phyloP scores from a whole-genome alignment of 2,888 invertebrate species.

The Gortyna flavago region DNA sequence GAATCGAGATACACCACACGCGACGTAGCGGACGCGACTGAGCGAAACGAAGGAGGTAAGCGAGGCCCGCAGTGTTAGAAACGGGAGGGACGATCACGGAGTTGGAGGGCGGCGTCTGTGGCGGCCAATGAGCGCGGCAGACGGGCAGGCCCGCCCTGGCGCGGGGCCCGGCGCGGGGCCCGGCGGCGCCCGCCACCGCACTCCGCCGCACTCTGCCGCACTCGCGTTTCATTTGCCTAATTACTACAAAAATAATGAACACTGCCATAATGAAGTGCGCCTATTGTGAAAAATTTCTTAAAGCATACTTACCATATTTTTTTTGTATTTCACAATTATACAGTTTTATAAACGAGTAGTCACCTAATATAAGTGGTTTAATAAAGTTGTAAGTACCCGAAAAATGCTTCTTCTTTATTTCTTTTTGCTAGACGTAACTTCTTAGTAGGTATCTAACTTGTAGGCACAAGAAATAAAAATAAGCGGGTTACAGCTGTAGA shows the following conservation, averaged over 20 bases:
- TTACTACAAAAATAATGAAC: slow-evolving; percentile 87
- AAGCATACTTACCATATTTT: background rate
- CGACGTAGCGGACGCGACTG: slow-evolving; percentile 82
- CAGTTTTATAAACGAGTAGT: slow-evolving; percentile 15
- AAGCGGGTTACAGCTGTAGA: background rate
- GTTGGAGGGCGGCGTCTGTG: slow-evolving; percentile 72
- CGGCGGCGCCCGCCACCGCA: slow-evolving; percentile 61
- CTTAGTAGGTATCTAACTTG: background rate
- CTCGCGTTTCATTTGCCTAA: slow-evolving; percentile 86
- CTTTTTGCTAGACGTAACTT: background rate
- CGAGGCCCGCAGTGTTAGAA: slow-evolving; percentile 64
- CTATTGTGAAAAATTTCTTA: slow-evolving; percentile 58
- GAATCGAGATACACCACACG: slow-evolving; percentile 77
- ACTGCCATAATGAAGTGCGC: slow-evolving; percentile 77
- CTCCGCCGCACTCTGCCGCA: slow-evolving; percentile 76
- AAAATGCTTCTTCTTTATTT: background rate
- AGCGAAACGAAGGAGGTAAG: slow-evolving; percentile 67
- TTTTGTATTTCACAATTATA: slow-evolving; percentile 26
- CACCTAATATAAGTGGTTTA: slow-evolving; percentile 17
- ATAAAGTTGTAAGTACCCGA: slow-evolving; percentile 9
- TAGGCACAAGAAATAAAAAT: background rate
- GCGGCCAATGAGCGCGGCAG: slow-evolving; percentile 76
- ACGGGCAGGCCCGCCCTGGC: slow-evolving; percentile 58
- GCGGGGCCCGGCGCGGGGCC: slow-evolving; percentile 48
- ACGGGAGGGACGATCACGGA: slow-evolving; percentile 70